phyloP scores from a whole-genome alignment of 2,888 invertebrate species.

The Monopis laevigella region DNA sequence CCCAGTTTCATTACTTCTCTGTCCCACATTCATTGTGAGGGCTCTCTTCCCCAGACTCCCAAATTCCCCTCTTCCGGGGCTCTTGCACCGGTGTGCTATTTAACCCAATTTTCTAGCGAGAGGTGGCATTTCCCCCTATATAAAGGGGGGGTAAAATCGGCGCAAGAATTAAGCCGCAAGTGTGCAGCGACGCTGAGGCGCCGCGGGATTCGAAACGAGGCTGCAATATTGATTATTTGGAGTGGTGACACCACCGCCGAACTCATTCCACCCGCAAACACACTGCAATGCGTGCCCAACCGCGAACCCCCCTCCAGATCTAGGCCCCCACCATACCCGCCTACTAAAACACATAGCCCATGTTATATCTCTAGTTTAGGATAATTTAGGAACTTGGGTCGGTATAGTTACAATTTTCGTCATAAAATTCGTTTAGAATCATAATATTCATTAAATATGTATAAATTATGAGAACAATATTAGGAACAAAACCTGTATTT shows the following conservation, averaged over 20 bases:
- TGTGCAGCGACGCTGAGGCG: slow-evolving; percentile 49
- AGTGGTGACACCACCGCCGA: slow-evolving; percentile 13
- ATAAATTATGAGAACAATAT: no score
- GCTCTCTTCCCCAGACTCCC: slow-evolving; percentile 49
- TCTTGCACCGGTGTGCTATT: slow-evolving; percentile 57
- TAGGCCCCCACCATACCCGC: no score
- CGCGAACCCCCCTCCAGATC: not conserved
- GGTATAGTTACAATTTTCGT: not conserved
- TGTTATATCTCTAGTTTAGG: no score
- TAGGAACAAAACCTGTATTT: no score
- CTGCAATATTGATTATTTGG: slow-evolving; percentile 52
- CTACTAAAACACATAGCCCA: no score
- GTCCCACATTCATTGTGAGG: slow-evolving; percentile 59
- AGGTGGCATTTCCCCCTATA: no score
- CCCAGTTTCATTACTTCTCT: slow-evolving; percentile 59
- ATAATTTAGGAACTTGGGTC: no score
- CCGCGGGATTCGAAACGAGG: slow-evolving; percentile 44
- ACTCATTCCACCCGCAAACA: not conserved
- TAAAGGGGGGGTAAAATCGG: slow-evolving; percentile 35
- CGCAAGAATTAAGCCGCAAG: slow-evolving; percentile 49
- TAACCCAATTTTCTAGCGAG: slow-evolving; percentile 63
- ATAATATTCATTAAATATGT: not conserved
- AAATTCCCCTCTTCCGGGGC: slow-evolving; percentile 59
- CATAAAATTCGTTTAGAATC: not conserved
- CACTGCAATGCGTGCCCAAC: slow-evolving; percentile 1